Evolutionary conservation across 1,140 invertebrate genomes (phyloP).

Genomic region (Brachionus calyciflorus): DNA sequence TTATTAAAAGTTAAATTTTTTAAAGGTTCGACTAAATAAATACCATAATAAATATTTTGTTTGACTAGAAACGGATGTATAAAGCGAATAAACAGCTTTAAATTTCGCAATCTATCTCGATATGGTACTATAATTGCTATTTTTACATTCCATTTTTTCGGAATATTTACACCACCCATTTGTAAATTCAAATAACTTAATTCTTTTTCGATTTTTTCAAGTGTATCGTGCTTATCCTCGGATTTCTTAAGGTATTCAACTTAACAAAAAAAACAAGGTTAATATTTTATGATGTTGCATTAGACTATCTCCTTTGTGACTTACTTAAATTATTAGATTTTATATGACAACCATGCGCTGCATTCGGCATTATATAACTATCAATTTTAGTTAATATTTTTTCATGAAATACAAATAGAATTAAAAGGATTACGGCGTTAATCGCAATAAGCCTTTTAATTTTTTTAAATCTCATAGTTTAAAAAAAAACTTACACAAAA

Average conservation of each 20-base stretch:
- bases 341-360: neutral
- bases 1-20: slow-evolving; percentile 41
- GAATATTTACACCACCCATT: neutral
- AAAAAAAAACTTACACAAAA: neutral
- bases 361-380: neutral
- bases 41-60: slow-evolving; percentile 55
- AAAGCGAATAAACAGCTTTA: slow-evolving; percentile 54
- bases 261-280: neutral
- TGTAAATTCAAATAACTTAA: neutral
- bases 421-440: neutral
- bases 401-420: slow-evolving; percentile 13
- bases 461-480: neutral
- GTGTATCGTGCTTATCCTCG: neutral
- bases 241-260: neutral
- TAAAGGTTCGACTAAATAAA: slow-evolving; percentile 62
- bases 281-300: neutral
- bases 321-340: neutral
- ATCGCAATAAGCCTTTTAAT: neutral
- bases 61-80: slow-evolving; percentile 55
- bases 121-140: slow-evolving; percentile 61
- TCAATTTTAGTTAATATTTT: slow-evolving; percentile 8
- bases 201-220: neutral
- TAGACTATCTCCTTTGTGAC: neutral
- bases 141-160: neutral
- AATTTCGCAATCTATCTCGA: slow-evolving; percentile 60